phyloP scores from a whole-genome alignment of 2,888 invertebrate species.

The Ectemnius continuus region DNA sequence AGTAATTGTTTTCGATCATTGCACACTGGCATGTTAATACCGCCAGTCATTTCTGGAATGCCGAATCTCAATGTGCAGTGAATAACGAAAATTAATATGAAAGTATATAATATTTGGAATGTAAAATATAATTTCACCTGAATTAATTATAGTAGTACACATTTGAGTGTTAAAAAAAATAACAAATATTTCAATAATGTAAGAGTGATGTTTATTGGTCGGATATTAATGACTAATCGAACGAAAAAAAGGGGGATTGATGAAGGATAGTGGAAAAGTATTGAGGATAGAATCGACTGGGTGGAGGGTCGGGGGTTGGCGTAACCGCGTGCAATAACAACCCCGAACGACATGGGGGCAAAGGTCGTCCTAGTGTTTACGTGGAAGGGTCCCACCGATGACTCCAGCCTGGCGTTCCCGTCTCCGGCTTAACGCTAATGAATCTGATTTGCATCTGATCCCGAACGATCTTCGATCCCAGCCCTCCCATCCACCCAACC shows the following conservation, averaged over 20 bases:
- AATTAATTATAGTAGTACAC: not conserved
- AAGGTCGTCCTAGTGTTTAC: conserved; percentile 58
- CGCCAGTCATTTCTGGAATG: not conserved
- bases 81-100: no score
- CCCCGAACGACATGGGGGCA: conserved; percentile 54
- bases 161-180: no score
- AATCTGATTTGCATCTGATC: conserved; percentile 78
- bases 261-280: conserved; percentile 21
- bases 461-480: conserved; percentile 70
- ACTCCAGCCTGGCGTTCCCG: conserved; percentile 41
- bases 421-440: conserved; percentile 72
- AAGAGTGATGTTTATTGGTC: not conserved
- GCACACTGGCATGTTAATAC: not conserved
- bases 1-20: conserved; percentile 52
- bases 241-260: not conserved
- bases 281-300: conserved; percentile 43
- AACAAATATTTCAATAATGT: not conserved
- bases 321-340: conserved; percentile 70
- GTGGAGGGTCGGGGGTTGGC: conserved; percentile 44
- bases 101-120: not conserved
- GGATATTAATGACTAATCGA: not conserved
- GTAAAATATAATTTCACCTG: not conserved
- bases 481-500: conserved; percentile 17
- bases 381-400: conserved; percentile 44
- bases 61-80: not conserved